Conservation (phyloP, 2,797 vertebrate genomes). For the Eremophila alpestris region DNA sequence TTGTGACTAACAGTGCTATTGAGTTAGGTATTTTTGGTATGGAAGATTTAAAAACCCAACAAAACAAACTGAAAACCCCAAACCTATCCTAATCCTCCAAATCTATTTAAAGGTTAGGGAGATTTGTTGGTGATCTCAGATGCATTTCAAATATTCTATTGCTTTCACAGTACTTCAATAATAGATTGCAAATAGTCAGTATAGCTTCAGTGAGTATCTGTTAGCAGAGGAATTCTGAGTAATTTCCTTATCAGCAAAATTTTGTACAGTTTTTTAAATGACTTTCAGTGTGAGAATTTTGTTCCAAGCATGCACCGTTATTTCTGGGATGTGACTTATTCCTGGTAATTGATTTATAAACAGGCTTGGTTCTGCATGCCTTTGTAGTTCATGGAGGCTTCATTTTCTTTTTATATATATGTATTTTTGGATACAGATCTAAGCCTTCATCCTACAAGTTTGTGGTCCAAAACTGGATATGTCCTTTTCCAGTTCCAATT, state of each 20-base stretch:
- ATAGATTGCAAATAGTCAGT: background rate
- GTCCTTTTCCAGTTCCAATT: background rate
- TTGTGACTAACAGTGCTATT: background rate
- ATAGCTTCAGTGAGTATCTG: background rate
- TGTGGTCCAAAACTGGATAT: background rate
- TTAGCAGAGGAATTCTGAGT: background rate
- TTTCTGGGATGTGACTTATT: background rate
- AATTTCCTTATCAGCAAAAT: background rate
- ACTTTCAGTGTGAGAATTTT: background rate
- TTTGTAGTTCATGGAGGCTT: background rate
- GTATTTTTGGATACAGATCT: background rate
- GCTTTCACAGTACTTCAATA: background rate
- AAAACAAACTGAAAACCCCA: accelerated
- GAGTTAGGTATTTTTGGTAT: background rate
- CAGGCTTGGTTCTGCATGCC: background rate
- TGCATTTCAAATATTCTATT: background rate
- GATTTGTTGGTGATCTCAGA: background rate
- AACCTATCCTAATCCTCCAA: accelerated
- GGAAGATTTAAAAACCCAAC: background rate
- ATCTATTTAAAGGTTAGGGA: background rate
- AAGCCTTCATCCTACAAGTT: background rate
- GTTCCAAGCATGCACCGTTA: background rate
- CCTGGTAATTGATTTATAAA: background rate
- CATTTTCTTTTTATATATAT: background rate
- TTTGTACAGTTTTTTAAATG: background rate